Conservation (phyloP, 2,113 vertebrate species). For the Heptranchias perlo region DNA sequence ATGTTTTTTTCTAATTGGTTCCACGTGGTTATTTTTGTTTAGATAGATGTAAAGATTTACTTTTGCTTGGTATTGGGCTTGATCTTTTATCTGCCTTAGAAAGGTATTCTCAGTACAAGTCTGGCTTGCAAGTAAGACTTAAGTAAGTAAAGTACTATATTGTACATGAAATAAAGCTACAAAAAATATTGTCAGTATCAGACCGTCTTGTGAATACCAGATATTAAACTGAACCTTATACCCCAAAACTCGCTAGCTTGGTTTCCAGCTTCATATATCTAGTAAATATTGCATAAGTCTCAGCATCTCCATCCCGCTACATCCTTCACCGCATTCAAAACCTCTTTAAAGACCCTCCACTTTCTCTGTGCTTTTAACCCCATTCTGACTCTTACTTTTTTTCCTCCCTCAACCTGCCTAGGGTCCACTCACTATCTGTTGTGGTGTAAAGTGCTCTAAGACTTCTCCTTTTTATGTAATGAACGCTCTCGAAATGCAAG, state of each 20-base stretch:
- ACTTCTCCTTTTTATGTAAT: too few species aligned
- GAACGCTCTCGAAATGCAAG: too few species aligned
- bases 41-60: neutral
- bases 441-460: neutral
- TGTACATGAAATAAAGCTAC: neutral
- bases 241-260: neutral
- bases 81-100: neutral
- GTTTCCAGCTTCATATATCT: neutral
- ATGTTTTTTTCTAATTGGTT: neutral
- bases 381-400: too few species aligned
- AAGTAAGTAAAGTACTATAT: neutral
- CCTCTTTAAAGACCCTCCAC: neutral
- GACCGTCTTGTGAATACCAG: neutral
- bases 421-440: neutral
- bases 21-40: neutral
- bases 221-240: neutral
- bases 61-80: neutral
- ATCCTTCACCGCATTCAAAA: neutral
- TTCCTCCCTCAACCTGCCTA: neutral
- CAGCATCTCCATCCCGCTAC: neutral
- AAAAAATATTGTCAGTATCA: neutral
- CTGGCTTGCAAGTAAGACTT: neutral
- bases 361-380: neutral
- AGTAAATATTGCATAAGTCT: neutral
- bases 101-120: neutral